Evolutionary conservation across 2,113 vertebrate genomes (phyloP).

Genomic region (Ochotona curzoniae): DNA sequence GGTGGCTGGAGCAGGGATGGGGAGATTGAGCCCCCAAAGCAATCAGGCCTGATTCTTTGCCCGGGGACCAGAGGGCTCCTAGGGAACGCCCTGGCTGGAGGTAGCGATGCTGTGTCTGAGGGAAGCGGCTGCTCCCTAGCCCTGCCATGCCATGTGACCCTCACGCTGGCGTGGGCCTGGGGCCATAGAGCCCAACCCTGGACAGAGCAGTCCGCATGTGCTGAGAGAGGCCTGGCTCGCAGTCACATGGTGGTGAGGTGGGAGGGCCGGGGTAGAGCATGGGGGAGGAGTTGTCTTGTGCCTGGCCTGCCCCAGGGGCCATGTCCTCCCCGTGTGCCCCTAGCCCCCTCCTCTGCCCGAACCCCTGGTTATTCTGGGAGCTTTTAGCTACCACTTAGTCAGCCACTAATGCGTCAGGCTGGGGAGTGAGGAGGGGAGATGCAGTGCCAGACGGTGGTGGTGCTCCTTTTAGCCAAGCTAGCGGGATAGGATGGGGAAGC

Average conservation of each 20-base stretch:
- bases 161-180: too few species aligned
- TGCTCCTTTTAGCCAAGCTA: slow-evolving; percentile 77
- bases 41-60: background rate
- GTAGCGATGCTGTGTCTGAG: background rate
- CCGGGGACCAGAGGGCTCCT: background rate
- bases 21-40: background rate
- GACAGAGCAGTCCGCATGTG: background rate
- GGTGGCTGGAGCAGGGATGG: background rate
- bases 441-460: slow-evolving; percentile 79
- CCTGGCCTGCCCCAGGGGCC: slow-evolving; percentile 6
- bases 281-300: background rate
- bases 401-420: slow-evolving; percentile 82
- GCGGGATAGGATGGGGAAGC: slow-evolving; percentile 48
- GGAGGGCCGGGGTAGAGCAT: too few species aligned
- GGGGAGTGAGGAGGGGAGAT: slow-evolving; percentile 64
- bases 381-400: slow-evolving; percentile 84
- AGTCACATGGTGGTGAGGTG: background rate
- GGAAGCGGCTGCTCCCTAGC: background rate
- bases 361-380: slow-evolving; percentile 81
- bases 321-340: background rate
- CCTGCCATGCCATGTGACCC: background rate
- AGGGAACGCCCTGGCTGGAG: background rate
- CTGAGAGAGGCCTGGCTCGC: background rate
- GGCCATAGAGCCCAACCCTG: background rate
- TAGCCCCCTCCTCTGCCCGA: slow-evolving; percentile 65